A percentile compares a stretch with the other conserved stretches of the same genome.
Evolutionary conservation across 2,113 vertebrate genomes (phyloP).

Genomic region (Periophthalmodon schlosseri): DNA sequence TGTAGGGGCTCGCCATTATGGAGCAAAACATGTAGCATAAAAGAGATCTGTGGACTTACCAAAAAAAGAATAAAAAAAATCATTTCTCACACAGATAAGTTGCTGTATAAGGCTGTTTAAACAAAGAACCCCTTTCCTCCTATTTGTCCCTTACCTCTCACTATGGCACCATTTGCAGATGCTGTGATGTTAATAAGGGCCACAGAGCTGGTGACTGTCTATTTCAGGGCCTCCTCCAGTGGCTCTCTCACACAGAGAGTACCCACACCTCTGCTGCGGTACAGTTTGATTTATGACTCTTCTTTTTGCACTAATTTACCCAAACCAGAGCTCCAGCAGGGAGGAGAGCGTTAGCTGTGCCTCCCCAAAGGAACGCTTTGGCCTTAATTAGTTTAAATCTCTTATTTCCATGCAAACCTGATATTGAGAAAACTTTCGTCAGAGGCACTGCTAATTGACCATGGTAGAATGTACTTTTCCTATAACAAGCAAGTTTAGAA

Average conservation of each 20-base stretch:
- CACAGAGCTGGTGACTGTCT: slow-evolving; percentile 18
- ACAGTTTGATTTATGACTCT: slow-evolving; percentile 26
- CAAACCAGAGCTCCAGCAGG: background rate
- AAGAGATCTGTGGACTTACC: too few species aligned
- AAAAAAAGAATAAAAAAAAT: too few species aligned
- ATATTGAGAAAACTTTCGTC: background rate
- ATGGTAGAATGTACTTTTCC: background rate
- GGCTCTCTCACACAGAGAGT: slow-evolving; percentile 15
- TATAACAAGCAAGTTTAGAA: background rate
- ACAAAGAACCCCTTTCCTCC: background rate
- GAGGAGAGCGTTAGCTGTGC: background rate
- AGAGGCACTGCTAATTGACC: background rate
- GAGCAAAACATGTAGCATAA: too few species aligned
- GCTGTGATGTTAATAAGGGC: slow-evolving; percentile 20
- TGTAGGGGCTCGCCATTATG: too few species aligned
- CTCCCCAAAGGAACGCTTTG: background rate
- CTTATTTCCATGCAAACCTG: background rate
- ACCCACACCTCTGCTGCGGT: background rate
- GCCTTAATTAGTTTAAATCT: slow-evolving; percentile 7
- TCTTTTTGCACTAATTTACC: slow-evolving; percentile 11
- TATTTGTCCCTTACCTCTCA: background rate
- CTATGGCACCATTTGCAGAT: background rate
- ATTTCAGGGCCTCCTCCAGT: slow-evolving; percentile 10
- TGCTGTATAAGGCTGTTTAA: background rate
- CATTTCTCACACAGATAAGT: too few species aligned